Evolutionary conservation across 2,888 invertebrate species (phyloP), one percentile per base, ranked within the genome.

Genomic region (Melangyna quadrimaculata): DNA sequence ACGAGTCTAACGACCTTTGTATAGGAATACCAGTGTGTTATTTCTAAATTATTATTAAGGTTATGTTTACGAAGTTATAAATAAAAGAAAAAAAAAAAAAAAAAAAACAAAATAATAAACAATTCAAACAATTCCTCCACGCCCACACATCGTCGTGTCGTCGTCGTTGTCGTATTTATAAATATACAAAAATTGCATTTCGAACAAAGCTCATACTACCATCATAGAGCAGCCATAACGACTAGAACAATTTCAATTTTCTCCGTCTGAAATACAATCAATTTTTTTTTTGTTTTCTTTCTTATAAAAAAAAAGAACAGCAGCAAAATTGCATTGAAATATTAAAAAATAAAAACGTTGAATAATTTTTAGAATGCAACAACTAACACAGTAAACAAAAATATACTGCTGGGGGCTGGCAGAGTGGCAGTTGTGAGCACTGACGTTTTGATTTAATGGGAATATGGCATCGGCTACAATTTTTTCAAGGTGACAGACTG

Each of bases 301-400:
- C 77, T 70, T 40, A 19, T 63, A 19, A 24, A 27, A 27, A 19
- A 45, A 59, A n/a, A 59, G 27, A 73, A 77, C 29, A 40, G 32
- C 55, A 59, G 35, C 59, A 22, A 29, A 70, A 73, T 72, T 80
- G 73, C 55, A 65, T 77, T 55, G 61, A 83, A 78, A 5, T 69
- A 69, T 67, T 67, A 27, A 63, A 63, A 12, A 63, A 14, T n/a
- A 45, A 32, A 48, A 67, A 48, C 24, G 65, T 48, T 69, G 45
- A 86, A 71, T 84, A 70, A 74, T 73, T 88, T 87, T 83, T 87
- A 82, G 83, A 87, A 87, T 87, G 81, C 87, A 87, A 79, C 75
- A 80, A 74, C 86, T 67, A 78, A 71, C 61, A 72, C 77, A 59
- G 77, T 82, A 82, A 78, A 78, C 82, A 81, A 81, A 48, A 67